Base-by-base conservation (phyloP, 2,888 invertebrate genomes). In the Druceiella hillmani region DNA sequence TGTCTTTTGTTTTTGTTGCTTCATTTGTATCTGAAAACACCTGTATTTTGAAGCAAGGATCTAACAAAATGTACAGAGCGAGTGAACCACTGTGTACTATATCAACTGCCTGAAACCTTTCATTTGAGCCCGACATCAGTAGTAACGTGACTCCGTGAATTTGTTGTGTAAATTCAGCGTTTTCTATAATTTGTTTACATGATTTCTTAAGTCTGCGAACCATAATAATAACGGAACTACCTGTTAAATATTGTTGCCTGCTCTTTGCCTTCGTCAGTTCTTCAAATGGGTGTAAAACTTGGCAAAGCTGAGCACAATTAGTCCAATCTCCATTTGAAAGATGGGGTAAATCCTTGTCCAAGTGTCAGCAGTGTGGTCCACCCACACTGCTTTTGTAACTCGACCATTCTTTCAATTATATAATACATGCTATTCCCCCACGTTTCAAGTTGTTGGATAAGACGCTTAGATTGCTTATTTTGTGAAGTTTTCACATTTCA, bases 261-360 rank as follows among this genome's bases (percentile, higher is more conserved):
- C 22, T 20, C 22, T 7, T 20, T n/a, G 22, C n/a, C 6, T n/a
- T 20, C 22, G 22, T 20, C 6, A 20, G 22, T 20, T 20, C 22
- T 20, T 20, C 22, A n/a, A 20, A 20, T n/a, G 22, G 22, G 6
- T n/a, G 22, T 20, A 20, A 20, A 20, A 20, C 22, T 20, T 20
- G 22, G 22, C 22, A 20, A 20, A 20, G 22, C 22, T 20, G 22
- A 6, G 22, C 6, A 20, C 6, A 20, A n/a, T 7, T 20, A 20
- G 22, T 20, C 22, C 22, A 20, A 20, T 20, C 22, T 20, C n/a
- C 22, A 20, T 20, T 20, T 7, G 6, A 7, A n/a, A 20, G 22
- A 7, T 7, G 6, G 6, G 22, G 22, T n/a, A 20, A 20, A n/a
- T 20, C 22, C n/a, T 20, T 20, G 22, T 20, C 22, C n/a, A n/a